A percentile compares a stretch with the other conserved stretches of the same genome.
Conservation (phyloP, 2,797 vertebrate genomes). For the Cirrhinus molitorella region DNA sequence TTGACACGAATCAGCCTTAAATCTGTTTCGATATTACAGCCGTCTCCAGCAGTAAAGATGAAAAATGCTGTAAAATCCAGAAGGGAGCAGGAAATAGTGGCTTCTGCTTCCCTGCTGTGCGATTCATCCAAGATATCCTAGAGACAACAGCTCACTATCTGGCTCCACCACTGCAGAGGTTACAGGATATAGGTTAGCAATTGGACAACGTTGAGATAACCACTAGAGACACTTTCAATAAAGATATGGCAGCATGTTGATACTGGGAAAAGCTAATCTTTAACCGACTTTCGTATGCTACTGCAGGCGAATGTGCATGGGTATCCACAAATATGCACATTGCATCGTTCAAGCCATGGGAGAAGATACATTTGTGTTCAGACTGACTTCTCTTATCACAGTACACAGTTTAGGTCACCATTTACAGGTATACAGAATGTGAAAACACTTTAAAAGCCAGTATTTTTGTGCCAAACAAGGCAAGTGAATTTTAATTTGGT, state of each 20-base stretch:
- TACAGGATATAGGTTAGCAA: constrained; percentile 61
- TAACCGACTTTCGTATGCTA: constrained; percentile 40
- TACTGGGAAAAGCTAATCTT: constrained; percentile 49
- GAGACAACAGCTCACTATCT: constrained; percentile 54
- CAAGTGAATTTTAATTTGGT: neutral
- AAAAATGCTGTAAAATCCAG: constrained; percentile 31
- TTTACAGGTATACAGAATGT: neutral
- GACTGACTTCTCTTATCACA: constrained; percentile 6
- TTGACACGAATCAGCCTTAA: constrained; percentile 48
- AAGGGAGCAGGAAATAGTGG: constrained; percentile 49
- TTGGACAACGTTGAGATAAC: constrained; percentile 53
- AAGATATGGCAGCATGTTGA: constrained; percentile 47
- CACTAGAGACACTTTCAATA: constrained; percentile 56
- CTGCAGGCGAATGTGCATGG: constrained; percentile 22
- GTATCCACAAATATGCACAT: constrained; percentile 18
- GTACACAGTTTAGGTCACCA: neutral
- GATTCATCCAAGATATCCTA: constrained; percentile 49
- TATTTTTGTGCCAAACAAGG: neutral
- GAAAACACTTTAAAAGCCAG: neutral
- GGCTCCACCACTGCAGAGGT: constrained; percentile 41
- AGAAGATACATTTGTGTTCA: constrained; percentile 3
- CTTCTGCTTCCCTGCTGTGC: constrained; percentile 46
- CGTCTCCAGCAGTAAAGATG: constrained; percentile 11
- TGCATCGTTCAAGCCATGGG: neutral
- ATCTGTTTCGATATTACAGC: constrained; percentile 42